Evolutionary conservation across 2,888 invertebrate genomes (phyloP).

Genomic region (Unio delphinus): DNA sequence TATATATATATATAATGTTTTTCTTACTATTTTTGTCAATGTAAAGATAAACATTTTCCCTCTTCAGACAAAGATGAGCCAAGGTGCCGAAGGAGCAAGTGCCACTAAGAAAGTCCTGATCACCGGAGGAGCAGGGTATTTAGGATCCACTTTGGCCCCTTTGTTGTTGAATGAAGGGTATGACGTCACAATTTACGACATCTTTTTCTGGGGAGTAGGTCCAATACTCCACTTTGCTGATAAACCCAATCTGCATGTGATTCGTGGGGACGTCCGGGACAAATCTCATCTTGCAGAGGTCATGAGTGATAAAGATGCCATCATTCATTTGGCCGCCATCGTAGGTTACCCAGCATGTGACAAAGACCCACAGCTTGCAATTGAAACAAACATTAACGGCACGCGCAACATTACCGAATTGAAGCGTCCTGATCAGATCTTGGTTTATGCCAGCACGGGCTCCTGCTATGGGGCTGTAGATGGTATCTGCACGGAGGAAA

Average conservation of each 20-base stretch:
- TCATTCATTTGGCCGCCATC: slow-evolving; percentile 70
- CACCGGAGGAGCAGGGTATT: slow-evolving; percentile 70
- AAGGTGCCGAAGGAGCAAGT: too few species aligned
- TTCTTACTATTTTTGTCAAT: too few species aligned
- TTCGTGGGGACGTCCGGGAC: slow-evolving; percentile 64
- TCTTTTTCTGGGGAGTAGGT: slow-evolving; percentile 65
- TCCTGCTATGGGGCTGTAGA: slow-evolving; percentile 70
- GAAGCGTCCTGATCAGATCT: slow-evolving; percentile 57
- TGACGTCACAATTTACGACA: slow-evolving; percentile 68
- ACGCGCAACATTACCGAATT: slow-evolving; percentile 58
- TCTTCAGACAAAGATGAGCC: too few species aligned
- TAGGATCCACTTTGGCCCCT: slow-evolving; percentile 69
- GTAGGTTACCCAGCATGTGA: slow-evolving; percentile 71
- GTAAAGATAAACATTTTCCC: too few species aligned
- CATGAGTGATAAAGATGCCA: slow-evolving; percentile 53
- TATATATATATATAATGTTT: too few species aligned
- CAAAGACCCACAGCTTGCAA: slow-evolving; percentile 62
- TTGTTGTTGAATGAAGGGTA: slow-evolving; percentile 65
- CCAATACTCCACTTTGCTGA: slow-evolving; percentile 57
- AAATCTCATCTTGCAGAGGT: slow-evolving; percentile 46
- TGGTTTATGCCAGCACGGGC: slow-evolving; percentile 69
- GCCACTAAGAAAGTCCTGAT: slow-evolving; percentile 41
- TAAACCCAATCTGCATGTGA: slow-evolving; percentile 46
- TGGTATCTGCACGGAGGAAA: slow-evolving; percentile 68
- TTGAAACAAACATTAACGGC: slow-evolving; percentile 63